These are phyloP conservation scores for Meiosimyza decipiens DNA, from an alignment of 2,888 invertebrate genomes.

Conservation along the genomic window DNA sequence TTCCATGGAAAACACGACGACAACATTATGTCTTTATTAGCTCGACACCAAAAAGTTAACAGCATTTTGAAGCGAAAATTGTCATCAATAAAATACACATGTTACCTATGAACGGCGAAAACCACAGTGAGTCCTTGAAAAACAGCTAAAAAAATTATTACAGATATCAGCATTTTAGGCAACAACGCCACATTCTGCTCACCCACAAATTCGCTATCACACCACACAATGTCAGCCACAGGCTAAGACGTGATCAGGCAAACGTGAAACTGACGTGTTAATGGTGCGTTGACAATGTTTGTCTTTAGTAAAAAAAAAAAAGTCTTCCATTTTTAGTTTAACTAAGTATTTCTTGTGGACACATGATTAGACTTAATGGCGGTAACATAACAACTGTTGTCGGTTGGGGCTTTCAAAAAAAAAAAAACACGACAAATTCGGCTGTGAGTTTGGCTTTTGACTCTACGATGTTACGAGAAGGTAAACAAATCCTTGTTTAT, in stretches of 20 bases:
- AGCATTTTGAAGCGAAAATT: slow-evolving; percentile 38
- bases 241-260: slow-evolving; percentile 28
- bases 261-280: slow-evolving; percentile 28
- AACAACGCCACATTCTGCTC: neutral
- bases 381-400: slow-evolving; percentile 3
- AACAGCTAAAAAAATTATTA: slow-evolving; percentile 19
- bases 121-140: neutral
- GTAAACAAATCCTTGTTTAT: slow-evolving; percentile 18
- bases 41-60: slow-evolving; percentile 28
- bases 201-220: neutral
- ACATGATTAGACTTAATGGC: slow-evolving; percentile 26
- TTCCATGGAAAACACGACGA: neutral
- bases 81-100: slow-evolving; percentile 57
- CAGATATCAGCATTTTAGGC: slow-evolving; percentile 6
- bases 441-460: neutral
- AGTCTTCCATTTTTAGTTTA: neutral
- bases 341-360: slow-evolving; percentile 10
- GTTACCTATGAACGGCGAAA: slow-evolving; percentile 44
- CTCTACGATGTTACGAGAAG: neutral
- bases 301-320: neutral
- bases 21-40: slow-evolving; percentile 39
- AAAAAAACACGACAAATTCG: neutral
- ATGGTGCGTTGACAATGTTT: slow-evolving; percentile 13
- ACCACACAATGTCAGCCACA: neutral
- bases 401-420: neutral